Evolutionary conservation across 2,888 invertebrate species (phyloP), one percentile per base, ranked within the genome.

Genomic region (Nemotelus pantherinus): DNA sequence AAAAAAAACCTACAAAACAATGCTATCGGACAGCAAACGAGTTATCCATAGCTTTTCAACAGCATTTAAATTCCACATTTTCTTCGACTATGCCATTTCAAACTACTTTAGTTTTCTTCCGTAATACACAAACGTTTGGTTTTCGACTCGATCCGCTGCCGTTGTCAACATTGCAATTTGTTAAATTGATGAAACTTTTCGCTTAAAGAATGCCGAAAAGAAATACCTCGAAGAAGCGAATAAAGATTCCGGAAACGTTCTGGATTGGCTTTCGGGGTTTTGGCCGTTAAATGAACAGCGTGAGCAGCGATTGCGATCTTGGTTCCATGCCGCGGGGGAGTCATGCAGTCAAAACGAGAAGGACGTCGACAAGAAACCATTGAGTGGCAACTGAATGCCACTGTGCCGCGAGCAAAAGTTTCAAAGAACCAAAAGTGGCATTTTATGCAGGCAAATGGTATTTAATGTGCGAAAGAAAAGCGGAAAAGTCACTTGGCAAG

Each of bases 161-260:
- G 6, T 58, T 25, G 58, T 58, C 58, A 25, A n/a, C 58, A 58
- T 45, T 44, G 65, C 65, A 65, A 45, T 9, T 65, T 47, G 65
- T 65, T 65, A 65, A 65, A 47, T 45, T 44, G 65, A 25, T 3
- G 47, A 65, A 65, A 65, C 64, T 64, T 64, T 64, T 44, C 6
- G 41, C 25, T 10, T 45, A 45, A 45, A 47, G 45, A 47, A 65
- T 9, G 9, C 44, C 45, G 3, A 43, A 65, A 45, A 7, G 7
- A 58, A 58, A 4, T 58, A 47, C 9, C 10, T 45, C 45, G 25
- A 45, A 65, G 9, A 65, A 10, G 44, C 7, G 10, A 44, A 25
- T 10, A 45, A 65, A 65, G 65, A 45, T 65, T 65, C 25, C 3
- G 10, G 45, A 6, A 45, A 25, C 57, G 57, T 3, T 9, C 25